A percentile compares a stretch with the other conserved stretches of the same genome.
These are phyloP conservation scores for Rhamphomyia laevipes DNA, from an alignment of 2,888 invertebrate species.

Conservation along the genomic window DNA sequence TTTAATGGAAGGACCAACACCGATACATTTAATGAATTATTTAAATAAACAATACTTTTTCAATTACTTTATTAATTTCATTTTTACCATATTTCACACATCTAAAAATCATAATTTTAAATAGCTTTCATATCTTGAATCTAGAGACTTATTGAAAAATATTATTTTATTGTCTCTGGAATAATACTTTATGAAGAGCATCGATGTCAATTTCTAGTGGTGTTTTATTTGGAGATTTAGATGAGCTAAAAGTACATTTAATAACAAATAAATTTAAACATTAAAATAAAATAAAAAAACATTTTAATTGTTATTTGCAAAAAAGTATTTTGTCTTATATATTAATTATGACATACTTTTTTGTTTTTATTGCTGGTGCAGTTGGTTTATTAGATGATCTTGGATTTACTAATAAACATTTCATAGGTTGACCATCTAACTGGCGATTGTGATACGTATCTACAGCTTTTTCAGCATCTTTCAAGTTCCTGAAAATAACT, in stretches of 20 bases:
- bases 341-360: slow-evolving; percentile 21
- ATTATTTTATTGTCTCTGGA: slow-evolving; percentile 25
- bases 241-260: slow-evolving; percentile 23
- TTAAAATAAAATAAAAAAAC: background rate
- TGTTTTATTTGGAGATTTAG: slow-evolving; percentile 22
- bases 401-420: slow-evolving; percentile 73
- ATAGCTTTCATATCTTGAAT: too few relatives aligned
- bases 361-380: slow-evolving; percentile 27
- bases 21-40: too few relatives aligned
- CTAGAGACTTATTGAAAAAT: too few relatives aligned
- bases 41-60: too few relatives aligned
- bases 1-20: too few relatives aligned
- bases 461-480: slow-evolving; percentile 81
- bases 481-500: slow-evolving; percentile 74
- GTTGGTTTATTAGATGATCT: slow-evolving; percentile 50
- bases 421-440: slow-evolving; percentile 88
- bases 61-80: too few relatives aligned
- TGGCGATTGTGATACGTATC: slow-evolving; percentile 89
- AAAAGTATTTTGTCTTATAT: background rate
- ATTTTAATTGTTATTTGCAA: too few relatives aligned
- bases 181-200: slow-evolving; percentile 36
- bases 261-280: slow-evolving; percentile 1
- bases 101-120: too few relatives aligned
- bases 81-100: too few relatives aligned
- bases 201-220: slow-evolving; percentile 37